Evolutionary conservation across 1,140 invertebrate genomes (phyloP).

Genomic region (Leptinotarsa undecemlineata): DNA sequence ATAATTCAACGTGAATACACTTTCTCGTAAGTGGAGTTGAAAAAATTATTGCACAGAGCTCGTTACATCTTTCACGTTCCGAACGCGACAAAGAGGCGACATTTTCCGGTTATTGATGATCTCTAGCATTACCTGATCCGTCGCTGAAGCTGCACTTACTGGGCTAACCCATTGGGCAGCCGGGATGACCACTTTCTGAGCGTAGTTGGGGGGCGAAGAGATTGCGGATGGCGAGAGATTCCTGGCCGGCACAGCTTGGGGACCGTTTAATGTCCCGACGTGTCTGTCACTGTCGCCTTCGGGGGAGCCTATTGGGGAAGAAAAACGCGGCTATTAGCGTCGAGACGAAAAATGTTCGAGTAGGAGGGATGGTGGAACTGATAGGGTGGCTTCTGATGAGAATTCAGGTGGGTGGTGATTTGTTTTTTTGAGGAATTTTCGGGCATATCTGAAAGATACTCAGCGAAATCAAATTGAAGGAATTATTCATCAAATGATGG

Average conservation of each 20-base stretch:
- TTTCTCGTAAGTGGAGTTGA: too few species aligned
- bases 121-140: constrained; percentile 26
- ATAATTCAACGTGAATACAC: too few species aligned
- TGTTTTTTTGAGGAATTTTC: too few species aligned
- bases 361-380: too few species aligned
- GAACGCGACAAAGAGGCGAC: too few species aligned
- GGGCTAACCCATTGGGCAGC: constrained; percentile 49
- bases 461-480: too few species aligned
- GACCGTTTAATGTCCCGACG: constrained; percentile 39
- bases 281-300: constrained; percentile 48
- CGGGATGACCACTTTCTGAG: constrained; percentile 36
- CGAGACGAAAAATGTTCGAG: neutral
- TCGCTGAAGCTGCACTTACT: constrained; percentile 29
- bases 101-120: neutral
- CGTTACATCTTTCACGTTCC: too few species aligned
- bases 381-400: too few species aligned
- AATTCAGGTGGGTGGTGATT: too few species aligned
- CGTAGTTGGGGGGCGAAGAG: constrained; percentile 42
- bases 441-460: too few species aligned
- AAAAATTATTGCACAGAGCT: too few species aligned
- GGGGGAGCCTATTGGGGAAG: constrained; percentile 42
- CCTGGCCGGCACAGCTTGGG: constrained; percentile 29
- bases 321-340: constrained; percentile 27
- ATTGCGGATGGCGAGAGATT: constrained; percentile 28
- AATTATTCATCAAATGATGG: too few species aligned